A percentile compares a stretch with the other conserved stretches of the same genome.
Evolutionary conservation across 2,888 invertebrate genomes (phyloP).

Genomic region (Cephus rjabovi): DNA sequence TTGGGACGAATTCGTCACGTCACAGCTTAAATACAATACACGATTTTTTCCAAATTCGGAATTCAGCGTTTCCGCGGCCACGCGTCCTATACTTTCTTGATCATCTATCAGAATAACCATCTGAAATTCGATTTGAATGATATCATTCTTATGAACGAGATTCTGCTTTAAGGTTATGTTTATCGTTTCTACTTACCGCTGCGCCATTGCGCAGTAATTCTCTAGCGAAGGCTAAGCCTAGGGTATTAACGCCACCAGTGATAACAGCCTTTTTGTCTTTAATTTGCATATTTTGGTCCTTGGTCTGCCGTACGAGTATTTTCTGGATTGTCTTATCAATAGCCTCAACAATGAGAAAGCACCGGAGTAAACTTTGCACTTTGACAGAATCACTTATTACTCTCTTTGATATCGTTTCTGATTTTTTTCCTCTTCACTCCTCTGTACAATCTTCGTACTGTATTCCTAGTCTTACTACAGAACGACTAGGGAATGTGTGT

Average conservation of each 20-base stretch:
- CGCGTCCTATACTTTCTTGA: conserved; percentile 38
- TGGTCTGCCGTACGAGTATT: no score
- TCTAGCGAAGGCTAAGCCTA: conserved; percentile 51
- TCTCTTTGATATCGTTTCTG: no score
- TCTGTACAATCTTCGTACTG: no score
- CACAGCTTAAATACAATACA: conserved; percentile 50
- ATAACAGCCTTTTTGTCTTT: conserved; percentile 59
- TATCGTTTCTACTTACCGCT: conserved; percentile 41
- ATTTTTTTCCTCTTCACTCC: no score
- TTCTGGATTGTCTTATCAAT: no score
- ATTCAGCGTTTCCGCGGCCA: conserved; percentile 47
- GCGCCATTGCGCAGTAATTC: conserved; percentile 58
- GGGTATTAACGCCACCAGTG: conserved; percentile 52
- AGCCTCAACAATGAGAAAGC: no score
- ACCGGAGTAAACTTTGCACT: no score
- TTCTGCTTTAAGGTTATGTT: background rate
- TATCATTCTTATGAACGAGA: background rate
- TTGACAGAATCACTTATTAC: no score
- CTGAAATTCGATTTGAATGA: conserved; percentile 29
- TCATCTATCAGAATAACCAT: conserved; percentile 51
- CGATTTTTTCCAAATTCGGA: conserved; percentile 53
- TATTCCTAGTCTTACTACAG: no score
- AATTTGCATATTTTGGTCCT: conserved; percentile 50
- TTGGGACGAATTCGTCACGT: conserved; percentile 52
- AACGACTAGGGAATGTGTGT: no score